Evolutionary conservation across 2,888 invertebrate species (phyloP).

Genomic region (Incurvaria masculella): DNA sequence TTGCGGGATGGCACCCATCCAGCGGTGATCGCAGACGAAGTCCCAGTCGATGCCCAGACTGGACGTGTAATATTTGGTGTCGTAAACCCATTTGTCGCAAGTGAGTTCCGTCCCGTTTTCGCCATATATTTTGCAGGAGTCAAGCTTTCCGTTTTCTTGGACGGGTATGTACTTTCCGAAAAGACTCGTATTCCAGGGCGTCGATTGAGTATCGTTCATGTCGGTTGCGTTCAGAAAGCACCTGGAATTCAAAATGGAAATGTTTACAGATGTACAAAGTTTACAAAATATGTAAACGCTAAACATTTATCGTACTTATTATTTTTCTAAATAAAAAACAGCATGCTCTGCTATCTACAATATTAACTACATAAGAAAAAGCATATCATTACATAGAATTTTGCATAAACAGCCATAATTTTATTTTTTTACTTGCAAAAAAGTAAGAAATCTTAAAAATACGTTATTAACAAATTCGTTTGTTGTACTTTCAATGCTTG

Average conservation of each 20-base stretch:
- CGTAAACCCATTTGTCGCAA: constrained; percentile 65
- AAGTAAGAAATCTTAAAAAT: too few relatives aligned
- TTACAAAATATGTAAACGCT: too few relatives aligned
- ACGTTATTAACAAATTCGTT: too few relatives aligned
- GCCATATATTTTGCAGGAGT: constrained; percentile 60
- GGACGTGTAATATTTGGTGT: constrained; percentile 67
- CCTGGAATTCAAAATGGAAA: constrained; percentile 46
- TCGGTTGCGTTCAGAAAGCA: constrained; percentile 59
- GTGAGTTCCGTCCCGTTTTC: constrained; percentile 32
- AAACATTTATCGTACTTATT: too few relatives aligned
- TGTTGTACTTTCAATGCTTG: too few relatives aligned
- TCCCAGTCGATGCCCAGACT: constrained; percentile 81
- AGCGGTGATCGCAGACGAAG: constrained; percentile 74
- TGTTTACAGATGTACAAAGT: too few relatives aligned
- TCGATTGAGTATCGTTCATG: constrained; percentile 33
- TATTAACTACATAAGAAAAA: too few relatives aligned
- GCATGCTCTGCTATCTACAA: too few relatives aligned
- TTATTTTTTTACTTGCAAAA: too few relatives aligned
- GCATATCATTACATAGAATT: too few relatives aligned
- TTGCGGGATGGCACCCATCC: constrained; percentile 81
- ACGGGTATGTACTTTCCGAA: constrained; percentile 57
- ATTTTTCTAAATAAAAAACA: too few relatives aligned
- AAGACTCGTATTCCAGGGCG: constrained; percentile 49
- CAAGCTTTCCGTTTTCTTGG: constrained; percentile 54
- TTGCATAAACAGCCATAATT: too few relatives aligned